phyloP scores from a whole-genome alignment of 2,113 vertebrate species.

The Phrynocephalus versicolor region DNA sequence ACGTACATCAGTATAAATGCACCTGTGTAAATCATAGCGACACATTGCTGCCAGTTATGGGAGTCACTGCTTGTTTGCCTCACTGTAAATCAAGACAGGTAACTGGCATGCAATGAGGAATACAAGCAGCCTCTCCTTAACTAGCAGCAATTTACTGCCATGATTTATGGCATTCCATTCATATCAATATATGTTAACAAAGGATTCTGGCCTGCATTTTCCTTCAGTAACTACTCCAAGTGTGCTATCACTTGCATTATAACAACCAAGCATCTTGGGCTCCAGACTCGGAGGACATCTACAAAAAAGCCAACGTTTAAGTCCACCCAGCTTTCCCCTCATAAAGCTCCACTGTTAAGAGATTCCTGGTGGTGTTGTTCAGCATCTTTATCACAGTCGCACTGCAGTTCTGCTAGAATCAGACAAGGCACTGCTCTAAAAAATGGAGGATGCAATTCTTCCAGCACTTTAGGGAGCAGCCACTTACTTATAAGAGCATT shows the following conservation, averaged over 20 bases:
- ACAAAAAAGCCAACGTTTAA: too few species aligned
- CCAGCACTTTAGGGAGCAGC: too few species aligned
- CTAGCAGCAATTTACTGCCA: too few species aligned
- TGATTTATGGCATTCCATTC: too few species aligned
- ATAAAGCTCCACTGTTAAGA: background rate
- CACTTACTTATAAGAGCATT: slow-evolving; percentile 90
- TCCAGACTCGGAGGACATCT: background rate
- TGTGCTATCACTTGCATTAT: background rate
- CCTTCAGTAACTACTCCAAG: background rate
- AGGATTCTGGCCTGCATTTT: background rate
- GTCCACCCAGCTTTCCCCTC: background rate
- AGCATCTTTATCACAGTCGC: background rate
- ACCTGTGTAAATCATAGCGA: too few species aligned
- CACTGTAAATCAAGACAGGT: too few species aligned
- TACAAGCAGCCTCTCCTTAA: too few species aligned
- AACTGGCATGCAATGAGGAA: too few species aligned
- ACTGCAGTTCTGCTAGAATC: background rate
- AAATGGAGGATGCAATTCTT: background rate
- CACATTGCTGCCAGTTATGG: too few species aligned
- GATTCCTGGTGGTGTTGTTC: background rate
- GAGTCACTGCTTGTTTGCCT: too few species aligned
- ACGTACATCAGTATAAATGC: too few species aligned
- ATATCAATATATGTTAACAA: too few species aligned
- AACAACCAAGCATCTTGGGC: background rate
- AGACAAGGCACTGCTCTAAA: background rate